phyloP scores from a whole-genome alignment of 2,113 vertebrate species.

The Camelus bactrianus region DNA sequence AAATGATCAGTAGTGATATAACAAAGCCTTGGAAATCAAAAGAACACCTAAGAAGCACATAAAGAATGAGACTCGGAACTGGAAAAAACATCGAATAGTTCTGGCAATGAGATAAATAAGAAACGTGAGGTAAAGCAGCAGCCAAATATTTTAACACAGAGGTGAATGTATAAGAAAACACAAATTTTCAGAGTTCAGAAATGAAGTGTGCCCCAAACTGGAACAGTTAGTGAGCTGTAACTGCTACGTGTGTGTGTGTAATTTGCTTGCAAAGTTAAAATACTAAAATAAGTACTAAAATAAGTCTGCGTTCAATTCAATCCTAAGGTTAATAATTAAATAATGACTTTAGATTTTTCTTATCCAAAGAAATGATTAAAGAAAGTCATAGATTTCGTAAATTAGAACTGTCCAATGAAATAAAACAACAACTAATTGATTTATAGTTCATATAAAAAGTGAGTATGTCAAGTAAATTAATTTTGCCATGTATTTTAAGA shows the following conservation, averaged over 20 bases:
- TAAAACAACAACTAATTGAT: background rate
- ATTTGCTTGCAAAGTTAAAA: conserved; percentile 10
- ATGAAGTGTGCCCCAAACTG: background rate
- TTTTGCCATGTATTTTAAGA: background rate
- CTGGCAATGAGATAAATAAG: background rate
- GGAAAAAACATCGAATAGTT: background rate
- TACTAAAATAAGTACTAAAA: conserved; percentile 2
- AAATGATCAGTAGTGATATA: background rate
- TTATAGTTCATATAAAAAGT: background rate
- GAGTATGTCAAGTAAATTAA: background rate
- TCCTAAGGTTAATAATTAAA: background rate
- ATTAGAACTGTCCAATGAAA: background rate
- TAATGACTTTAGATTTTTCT: background rate
- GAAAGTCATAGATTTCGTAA: background rate
- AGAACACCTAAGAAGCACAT: background rate
- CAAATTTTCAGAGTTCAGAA: background rate
- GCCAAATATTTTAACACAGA: background rate
- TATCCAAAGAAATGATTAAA: background rate
- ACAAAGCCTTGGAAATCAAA: background rate
- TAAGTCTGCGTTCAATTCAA: background rate
- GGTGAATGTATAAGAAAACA: background rate
- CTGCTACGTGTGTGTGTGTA: background rate
- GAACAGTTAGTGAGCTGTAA: background rate
- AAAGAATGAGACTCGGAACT: background rate
- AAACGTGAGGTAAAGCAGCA: background rate